Conservation (phyloP, 2,797 vertebrate species). For the Dendrocincla fuliginosa region DNA sequence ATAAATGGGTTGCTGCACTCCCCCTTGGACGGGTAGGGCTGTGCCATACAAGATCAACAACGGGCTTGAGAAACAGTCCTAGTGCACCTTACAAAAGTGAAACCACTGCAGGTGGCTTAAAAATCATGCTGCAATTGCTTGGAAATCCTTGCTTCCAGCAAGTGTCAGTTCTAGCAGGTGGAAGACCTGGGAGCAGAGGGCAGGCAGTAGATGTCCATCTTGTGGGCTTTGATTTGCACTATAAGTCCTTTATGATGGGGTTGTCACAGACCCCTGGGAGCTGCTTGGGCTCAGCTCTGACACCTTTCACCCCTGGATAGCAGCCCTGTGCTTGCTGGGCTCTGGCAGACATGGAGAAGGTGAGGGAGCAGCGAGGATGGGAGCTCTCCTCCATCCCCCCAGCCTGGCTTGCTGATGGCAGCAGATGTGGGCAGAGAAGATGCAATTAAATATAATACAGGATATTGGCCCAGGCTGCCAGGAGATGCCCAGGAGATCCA, state of each 20-base stretch:
- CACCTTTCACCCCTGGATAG: background rate
- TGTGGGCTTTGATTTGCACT: background rate
- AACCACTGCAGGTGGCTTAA: background rate
- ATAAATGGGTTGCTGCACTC: background rate
- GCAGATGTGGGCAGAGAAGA: background rate
- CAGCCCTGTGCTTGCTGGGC: background rate
- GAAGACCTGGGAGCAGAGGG: background rate
- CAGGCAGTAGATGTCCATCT: background rate
- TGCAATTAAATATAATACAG: background rate
- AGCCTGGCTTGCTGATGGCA: background rate
- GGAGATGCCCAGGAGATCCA: background rate
- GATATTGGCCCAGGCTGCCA: background rate
- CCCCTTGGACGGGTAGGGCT: background rate
- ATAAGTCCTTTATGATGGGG: background rate
- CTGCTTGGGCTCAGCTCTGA: accelerated
- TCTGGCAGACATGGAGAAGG: background rate
- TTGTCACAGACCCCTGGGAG: background rate
- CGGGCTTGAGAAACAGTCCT: background rate
- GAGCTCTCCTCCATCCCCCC: background rate
- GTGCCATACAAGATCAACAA: accelerated
- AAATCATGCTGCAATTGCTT: background rate
- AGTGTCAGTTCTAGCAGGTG: background rate
- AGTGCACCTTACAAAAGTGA: background rate
- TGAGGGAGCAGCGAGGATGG: background rate
- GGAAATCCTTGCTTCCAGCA: background rate